These are phyloP conservation scores for Metacarcinus magister DNA, from an alignment of 2,888 invertebrate species.

Conservation along the genomic window DNA sequence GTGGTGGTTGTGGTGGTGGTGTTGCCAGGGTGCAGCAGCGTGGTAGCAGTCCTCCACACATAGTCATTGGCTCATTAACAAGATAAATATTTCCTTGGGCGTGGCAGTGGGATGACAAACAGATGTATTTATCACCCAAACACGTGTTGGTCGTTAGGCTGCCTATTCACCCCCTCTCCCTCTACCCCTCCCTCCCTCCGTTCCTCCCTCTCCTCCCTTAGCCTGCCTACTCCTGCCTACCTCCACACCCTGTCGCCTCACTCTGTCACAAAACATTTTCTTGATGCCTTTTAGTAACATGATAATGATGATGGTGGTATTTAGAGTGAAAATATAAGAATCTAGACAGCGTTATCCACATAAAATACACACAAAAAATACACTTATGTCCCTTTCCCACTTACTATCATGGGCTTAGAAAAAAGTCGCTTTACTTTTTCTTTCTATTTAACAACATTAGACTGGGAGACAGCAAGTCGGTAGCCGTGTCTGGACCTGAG, in stretches of 20 bases:
- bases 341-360: not conserved
- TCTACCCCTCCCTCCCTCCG: not conserved
- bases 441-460: not conserved
- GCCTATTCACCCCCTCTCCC: slow-evolving; percentile 15
- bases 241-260: slow-evolving; percentile 40
- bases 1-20: not conserved
- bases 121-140: slow-evolving; percentile 70
- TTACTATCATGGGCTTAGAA: not conserved
- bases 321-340: not conserved
- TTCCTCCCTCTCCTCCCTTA: not conserved
- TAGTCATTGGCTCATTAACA: slow-evolving; percentile 74
- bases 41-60: slow-evolving; percentile 3
- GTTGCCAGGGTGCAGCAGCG: not conserved
- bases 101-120: slow-evolving; percentile 73
- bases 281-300: not conserved
- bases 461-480: not conserved
- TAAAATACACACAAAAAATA: too few species aligned
- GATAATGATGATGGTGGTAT: not conserved
- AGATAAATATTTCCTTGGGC: slow-evolving; percentile 74
- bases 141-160: slow-evolving; percentile 73
- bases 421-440: not conserved
- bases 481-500: not conserved
- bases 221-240: not conserved
- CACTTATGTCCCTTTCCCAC: not conserved
- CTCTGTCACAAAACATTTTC: not conserved